These are phyloP conservation scores for Callimorpha dominula DNA, from an alignment of 2,888 invertebrate genomes.

Conservation along the genomic window DNA sequence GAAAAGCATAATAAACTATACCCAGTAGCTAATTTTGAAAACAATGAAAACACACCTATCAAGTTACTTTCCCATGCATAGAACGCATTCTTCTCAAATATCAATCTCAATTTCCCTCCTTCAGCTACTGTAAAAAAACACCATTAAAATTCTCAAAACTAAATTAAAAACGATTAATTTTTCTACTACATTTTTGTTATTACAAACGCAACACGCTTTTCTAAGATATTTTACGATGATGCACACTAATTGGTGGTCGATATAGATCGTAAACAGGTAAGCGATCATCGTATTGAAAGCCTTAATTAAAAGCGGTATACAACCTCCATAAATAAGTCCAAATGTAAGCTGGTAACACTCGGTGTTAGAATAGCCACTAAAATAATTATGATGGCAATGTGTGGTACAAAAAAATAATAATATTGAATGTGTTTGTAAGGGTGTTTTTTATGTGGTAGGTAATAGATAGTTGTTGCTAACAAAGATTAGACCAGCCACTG, in stretches of 20 bases:
- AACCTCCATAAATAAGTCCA: slow-evolving; percentile 78
- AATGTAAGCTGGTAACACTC: slow-evolving; percentile 55
- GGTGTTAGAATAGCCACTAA: slow-evolving; percentile 53
- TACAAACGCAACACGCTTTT: slow-evolving; percentile 23
- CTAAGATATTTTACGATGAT: slow-evolving; percentile 31
- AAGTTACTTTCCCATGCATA: slow-evolving; percentile 20
- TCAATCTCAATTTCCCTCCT: slow-evolving; percentile 6
- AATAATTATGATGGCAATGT: slow-evolving; percentile 33
- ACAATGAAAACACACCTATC: slow-evolving; percentile 7
- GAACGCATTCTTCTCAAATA: slow-evolving; percentile 19
- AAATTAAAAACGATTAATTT: slow-evolving; percentile 28
- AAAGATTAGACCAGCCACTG: background rate
- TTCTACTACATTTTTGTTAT: slow-evolving; percentile 24
- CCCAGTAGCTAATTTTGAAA: slow-evolving; percentile 15
- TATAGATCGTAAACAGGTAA: slow-evolving; percentile 57
- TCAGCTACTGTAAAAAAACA: slow-evolving; percentile 23
- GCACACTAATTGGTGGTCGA: slow-evolving; percentile 50
- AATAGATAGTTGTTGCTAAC: background rate
- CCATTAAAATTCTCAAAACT: slow-evolving; percentile 20
- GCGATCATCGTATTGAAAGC: slow-evolving; percentile 75
- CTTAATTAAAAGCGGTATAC: slow-evolving; percentile 85
- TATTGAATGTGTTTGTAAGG: slow-evolving; percentile 13
- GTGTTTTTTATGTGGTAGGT: slow-evolving; percentile 2
- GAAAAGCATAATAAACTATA: background rate
- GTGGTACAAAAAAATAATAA: slow-evolving; percentile 21